Evolutionary conservation across 2,888 invertebrate genomes (phyloP), one percentile per base, ranked within the genome.

Genomic region (Empis livida): DNA sequence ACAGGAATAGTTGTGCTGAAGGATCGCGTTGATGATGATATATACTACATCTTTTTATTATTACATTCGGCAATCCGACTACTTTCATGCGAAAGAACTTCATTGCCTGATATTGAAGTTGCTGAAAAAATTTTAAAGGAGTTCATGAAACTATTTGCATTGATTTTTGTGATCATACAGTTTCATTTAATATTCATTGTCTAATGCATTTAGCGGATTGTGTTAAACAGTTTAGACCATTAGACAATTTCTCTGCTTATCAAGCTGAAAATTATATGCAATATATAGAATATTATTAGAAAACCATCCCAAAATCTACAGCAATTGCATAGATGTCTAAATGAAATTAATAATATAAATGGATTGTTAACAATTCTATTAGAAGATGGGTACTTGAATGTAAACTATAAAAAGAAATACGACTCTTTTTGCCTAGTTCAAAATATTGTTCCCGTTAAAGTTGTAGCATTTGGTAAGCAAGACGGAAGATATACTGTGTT

Each of bases 161-260:
- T 9, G 17, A 16, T 49, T 42, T 44, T 44, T 47, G 31, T 27
- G 5, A 3, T 5, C 20, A 20, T 5, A 20, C 20, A 32, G 32
- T 32, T 13, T 32, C 32, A 13, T 32, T 32, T 8, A 56, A 57
- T 48, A 47, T 57, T 2, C 57, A 57, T 38, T 55, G 53, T 49
- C 46, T 57, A 30, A 48, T 56, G 30, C 56, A 58, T 49, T 41
- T 57, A 10, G 44, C 52, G 11, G 30, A 51, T 44, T 54, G 55
- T 41, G 54, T 47, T 10, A 49, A 51, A 49, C 48, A 43, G 9
- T 50, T 42, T 48, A 56, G 55, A 5, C 15, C 20, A 11, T 42
- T 58, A 39, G 55, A 58, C 38, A 43, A 48, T 17, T 56, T 58
- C 39, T 55, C 55, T 46, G 50, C 54, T 5, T 55, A 56, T 39